Base-by-base conservation (phyloP, 2,113 vertebrate genomes). In the Apodemus speciosus region DNA sequence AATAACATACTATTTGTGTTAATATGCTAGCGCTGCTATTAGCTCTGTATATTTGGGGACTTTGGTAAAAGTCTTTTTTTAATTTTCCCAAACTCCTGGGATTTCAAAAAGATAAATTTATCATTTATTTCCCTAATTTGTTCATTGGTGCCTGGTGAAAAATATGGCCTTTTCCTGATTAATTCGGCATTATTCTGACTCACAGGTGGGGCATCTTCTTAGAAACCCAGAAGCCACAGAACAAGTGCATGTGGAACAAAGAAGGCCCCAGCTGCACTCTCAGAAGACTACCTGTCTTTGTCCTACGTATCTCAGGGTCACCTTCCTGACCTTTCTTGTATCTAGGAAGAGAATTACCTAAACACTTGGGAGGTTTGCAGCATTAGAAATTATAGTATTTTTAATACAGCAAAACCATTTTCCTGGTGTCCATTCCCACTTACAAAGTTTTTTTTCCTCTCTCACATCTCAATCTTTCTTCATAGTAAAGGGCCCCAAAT, bases 401-500 rank as follows among this genome's bases (percentile, higher is more conserved):
- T 85, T 79, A 88, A 95, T 71, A 94, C 4, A 84, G 60, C 18
- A 85, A 49, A 79, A 20, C 53, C 76, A 96, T 95, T 96, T 97
- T 91, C 87, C 85, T 95, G 84, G 95, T 97, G 95, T 97, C 77
- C 85, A 92, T 89, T 95, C 49, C 88, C 77, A 95, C 92, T 95
- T 90, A 93, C 72, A 85, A 97, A 97, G 84, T 90, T 96, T 97
- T 97, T 80, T 9, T 96, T 88, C 58, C 81, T 95, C 86, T 97
- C 66, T 96, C 97, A 96, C 92, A 95, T 95, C 90, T 91, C 94
- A 94, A 72, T 91, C 80, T 94, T 68, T n/a, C 91, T 95, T 96
- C 49, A 1, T 93, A 69, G 27, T 94, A 95, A 46, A 85, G 94
- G 56, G 66, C 35, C 84, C 96, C 93, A 97, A 91, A 92, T 93